These are phyloP conservation scores for Urocolius indicus DNA, from an alignment of 2,113 vertebrate species.

Conservation along the genomic window DNA sequence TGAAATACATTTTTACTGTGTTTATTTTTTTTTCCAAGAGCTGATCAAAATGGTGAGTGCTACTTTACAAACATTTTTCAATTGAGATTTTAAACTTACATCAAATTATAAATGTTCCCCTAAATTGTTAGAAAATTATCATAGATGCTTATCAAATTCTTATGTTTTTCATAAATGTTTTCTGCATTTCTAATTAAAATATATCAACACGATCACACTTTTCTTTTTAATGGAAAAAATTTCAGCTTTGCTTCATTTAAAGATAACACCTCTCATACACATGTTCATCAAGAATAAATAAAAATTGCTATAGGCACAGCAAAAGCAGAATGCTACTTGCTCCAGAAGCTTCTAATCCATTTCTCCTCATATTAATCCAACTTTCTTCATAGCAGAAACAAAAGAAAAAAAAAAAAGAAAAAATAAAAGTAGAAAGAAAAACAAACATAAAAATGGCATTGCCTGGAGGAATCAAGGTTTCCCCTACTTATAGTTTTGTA, in stretches of 20 bases:
- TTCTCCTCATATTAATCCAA: not conserved
- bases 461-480: not conserved
- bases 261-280: not conserved
- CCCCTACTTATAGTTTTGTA: not conserved
- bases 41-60: not conserved
- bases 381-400: not conserved
- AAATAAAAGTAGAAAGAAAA: not conserved
- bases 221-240: not conserved
- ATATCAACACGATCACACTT: not conserved
- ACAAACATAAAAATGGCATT: not conserved
- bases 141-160: not conserved
- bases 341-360: not conserved
- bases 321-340: not conserved
- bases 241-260: not conserved
- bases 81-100: not conserved
- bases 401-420: not conserved
- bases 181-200: not conserved
- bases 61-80: not conserved
- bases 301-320: not conserved
- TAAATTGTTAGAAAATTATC: not conserved
- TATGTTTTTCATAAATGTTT: not conserved
- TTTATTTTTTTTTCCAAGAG: not conserved
- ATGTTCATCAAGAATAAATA: not conserved
- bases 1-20: not conserved
- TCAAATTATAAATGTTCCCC: not conserved